Base-by-base conservation (phyloP, 2,797 vertebrate genomes). In the Melanotaenia pygmaea region DNA sequence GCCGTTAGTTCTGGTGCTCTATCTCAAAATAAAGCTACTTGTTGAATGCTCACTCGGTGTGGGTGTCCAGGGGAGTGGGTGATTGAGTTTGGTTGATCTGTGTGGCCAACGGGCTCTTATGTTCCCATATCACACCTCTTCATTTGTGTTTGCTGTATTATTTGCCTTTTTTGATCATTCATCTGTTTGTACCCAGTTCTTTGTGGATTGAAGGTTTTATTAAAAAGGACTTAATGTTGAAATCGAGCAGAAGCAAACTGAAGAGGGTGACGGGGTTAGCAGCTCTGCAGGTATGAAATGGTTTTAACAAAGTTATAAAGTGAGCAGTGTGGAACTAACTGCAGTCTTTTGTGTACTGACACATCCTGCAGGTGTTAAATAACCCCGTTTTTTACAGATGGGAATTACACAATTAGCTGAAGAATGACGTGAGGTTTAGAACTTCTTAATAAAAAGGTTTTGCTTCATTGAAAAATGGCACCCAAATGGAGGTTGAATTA, bases 301-400 rank as follows among this genome's bases (percentile, higher is more conserved):
- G 54, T 2, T 1, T 54, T 61, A 8, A 16, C 38, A 18, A 59
- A 65, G 70, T 67, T 70, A 43, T 38, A 12, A 77, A 61, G 72
- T 67, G 59, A 65, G 35, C 6, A 20, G 34, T 64, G 20, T 62
- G 28, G 34, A 77, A 47, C 54, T 67, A 32, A 56, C 65, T 67
- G 58, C 50, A 59, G 11, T 70, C 35, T 58, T 78, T 56, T 72
- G 61, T 64, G 47, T 53, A 73, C 38, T 16, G 32, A 70, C 78
- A 22, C n/a, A 57, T 57, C 71, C 80, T 64, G 64, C 79, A 83
- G 82, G 76, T 72, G 30, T 74, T 77, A 59, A 67, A 67, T 66
- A 60, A 54, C 56, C 61, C 16, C 5, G 51, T 37, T 73, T 81
- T 59, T 53, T 58, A 43, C 50, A 20, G 18, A 58, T 59, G 47